Conservation (phyloP, 2,113 vertebrate species). For the Morone saxatilis region DNA sequence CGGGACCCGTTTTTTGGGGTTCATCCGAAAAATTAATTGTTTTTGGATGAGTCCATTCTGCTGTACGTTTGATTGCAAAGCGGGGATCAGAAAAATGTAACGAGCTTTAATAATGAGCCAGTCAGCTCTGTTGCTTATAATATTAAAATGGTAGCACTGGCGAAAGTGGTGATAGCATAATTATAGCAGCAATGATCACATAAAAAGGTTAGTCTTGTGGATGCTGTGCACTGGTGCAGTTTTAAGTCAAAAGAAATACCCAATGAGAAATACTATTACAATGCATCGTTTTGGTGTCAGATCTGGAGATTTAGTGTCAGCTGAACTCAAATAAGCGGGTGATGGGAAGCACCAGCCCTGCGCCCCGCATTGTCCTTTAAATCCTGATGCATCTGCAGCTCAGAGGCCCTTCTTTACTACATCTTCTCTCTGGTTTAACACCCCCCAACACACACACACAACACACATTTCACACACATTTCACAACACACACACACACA, state of each 20-base stretch:
- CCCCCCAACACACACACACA: conserved; percentile 19
- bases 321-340: conserved; percentile 66
- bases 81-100: conserved; percentile 66
- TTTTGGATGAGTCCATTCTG: conserved; percentile 72
- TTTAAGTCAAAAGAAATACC: conserved; percentile 40
- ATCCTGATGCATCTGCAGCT: conserved; percentile 78
- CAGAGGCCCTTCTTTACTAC: conserved; percentile 69
- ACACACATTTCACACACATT: background rate
- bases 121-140: conserved; percentile 66
- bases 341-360: conserved; percentile 62
- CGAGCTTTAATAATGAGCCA: conserved; percentile 72
- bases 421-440: conserved; percentile 60
- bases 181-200: conserved; percentile 63
- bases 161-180: conserved; percentile 66
- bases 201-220: conserved; percentile 44
- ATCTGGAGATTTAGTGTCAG: conserved; percentile 65
- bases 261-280: conserved; percentile 25
- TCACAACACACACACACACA: background rate
- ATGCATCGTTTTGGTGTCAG: conserved; percentile 53
- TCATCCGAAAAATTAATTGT: conserved; percentile 82
- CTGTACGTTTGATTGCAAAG: conserved; percentile 71
- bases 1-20: conserved; percentile 76
- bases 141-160: conserved; percentile 67
- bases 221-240: background rate
- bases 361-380: conserved; percentile 73